Evolutionary conservation across 2,797 vertebrate species (phyloP).

Genomic region (Anomalospiza imberbis): DNA sequence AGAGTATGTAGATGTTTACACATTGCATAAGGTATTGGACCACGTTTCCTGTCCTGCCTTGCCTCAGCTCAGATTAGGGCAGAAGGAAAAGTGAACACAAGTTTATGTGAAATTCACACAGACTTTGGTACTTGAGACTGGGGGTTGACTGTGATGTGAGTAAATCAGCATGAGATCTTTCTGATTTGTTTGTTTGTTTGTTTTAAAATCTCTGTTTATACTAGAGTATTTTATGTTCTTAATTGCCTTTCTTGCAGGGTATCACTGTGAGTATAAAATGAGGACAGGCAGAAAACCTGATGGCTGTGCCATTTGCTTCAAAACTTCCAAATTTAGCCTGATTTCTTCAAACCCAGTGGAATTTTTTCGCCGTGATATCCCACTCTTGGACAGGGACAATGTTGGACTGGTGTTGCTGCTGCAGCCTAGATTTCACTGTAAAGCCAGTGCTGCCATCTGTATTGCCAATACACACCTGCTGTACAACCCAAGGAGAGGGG

Average conservation of each 20-base stretch:
- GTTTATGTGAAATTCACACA: background rate
- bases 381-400: constrained; percentile 92
- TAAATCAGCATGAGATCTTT: background rate
- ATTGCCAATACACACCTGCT: constrained; percentile 94
- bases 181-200: background rate
- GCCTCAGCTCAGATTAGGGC: background rate
- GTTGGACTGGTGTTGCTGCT: constrained; percentile 89
- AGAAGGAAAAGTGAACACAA: background rate
- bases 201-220: background rate
- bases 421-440: constrained; percentile 68
- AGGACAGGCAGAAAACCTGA: constrained; percentile 92
- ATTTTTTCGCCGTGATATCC: constrained; percentile 83
- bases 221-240: background rate
- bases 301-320: constrained; percentile 91
- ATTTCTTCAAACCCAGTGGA: constrained; percentile 87
- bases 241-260: constrained; percentile 77
- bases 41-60: background rate
- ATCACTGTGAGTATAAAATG: constrained; percentile 93
- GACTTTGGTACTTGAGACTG: background rate
- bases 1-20: background rate
- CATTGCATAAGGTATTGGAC: background rate
- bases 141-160: background rate
- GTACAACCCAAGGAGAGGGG: constrained; percentile 92
- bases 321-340: constrained; percentile 84
- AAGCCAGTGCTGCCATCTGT: constrained; percentile 71